Percentiles rank a stretch among this genome's conserved stretches.
Conservation (phyloP, 2,888 invertebrate genomes). For the Ophion obscuratus region DNA sequence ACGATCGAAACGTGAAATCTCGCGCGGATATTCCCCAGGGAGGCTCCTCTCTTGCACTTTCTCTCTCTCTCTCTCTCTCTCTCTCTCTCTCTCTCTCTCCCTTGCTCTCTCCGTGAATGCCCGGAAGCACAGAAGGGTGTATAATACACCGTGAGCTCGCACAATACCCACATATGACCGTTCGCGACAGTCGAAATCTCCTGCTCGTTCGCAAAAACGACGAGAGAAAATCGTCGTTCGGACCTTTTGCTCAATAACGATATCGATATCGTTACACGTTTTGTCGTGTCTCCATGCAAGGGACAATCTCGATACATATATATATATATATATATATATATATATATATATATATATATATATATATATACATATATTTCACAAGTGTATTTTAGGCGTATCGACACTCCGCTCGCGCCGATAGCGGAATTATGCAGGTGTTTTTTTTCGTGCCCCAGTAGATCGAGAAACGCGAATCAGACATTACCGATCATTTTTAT, state of each 20-base stretch:
- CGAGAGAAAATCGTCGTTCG: slow-evolving; percentile 60
- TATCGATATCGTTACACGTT: slow-evolving; percentile 67
- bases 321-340: too few species aligned
- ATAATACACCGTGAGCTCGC: slow-evolving; percentile 50
- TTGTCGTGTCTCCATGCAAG: slow-evolving; percentile 45
- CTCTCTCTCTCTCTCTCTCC: slow-evolving; percentile 4
- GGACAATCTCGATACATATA: slow-evolving; percentile 15
- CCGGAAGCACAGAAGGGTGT: slow-evolving; percentile 53
- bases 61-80: slow-evolving; percentile 6
- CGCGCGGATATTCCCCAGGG: slow-evolving; percentile 57
- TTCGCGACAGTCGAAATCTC: slow-evolving; percentile 47
- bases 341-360: not conserved
- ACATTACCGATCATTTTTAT: not conserved
- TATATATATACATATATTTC: too few species aligned
- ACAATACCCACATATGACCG: slow-evolving; percentile 54
- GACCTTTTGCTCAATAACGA: slow-evolving; percentile 67
- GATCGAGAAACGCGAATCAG: slow-evolving; percentile 9
- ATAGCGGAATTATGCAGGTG: slow-evolving; percentile 18
- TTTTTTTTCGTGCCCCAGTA: not conserved
- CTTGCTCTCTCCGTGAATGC: slow-evolving; percentile 36
- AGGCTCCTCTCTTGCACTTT: slow-evolving; percentile 24
- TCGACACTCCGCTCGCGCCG: slow-evolving; percentile 16
- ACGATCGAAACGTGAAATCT: slow-evolving; percentile 68
- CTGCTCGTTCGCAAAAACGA: slow-evolving; percentile 52
- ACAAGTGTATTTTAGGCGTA: not conserved